Conservation (phyloP, 37 sponge, comb jelly and placozoan species). For the Bolinopsis microptera region DNA sequence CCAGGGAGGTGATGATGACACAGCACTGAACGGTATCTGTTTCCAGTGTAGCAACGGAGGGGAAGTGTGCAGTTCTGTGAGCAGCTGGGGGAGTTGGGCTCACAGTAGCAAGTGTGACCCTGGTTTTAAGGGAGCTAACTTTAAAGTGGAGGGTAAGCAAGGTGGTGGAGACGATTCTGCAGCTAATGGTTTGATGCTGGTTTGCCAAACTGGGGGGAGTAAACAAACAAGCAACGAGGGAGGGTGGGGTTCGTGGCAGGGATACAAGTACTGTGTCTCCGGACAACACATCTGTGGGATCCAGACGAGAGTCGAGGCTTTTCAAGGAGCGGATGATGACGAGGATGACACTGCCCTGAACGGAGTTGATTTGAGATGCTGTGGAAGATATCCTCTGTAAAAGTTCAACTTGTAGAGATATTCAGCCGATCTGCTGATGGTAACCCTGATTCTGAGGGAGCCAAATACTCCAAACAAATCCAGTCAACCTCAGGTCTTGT, state of each 20-base stretch:
- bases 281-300: not conserved
- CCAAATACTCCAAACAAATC: not conserved
- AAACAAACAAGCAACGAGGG: not conserved
- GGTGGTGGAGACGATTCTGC: not conserved
- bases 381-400: not conserved
- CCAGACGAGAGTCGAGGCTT: not conserved
- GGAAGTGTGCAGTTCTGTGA: not conserved
- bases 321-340: not conserved
- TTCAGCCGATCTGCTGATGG: not conserved
- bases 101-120: not conserved
- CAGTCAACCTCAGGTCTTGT: not conserved
- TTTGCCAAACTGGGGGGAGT: not conserved
- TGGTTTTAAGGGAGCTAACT: not conserved
- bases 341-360: not conserved
- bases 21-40: not conserved
- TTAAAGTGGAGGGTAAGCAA: not conserved
- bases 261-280: not conserved
- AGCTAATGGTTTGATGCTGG: not conserved
- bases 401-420: not conserved
- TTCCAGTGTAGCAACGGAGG: not conserved
- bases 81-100: not conserved
- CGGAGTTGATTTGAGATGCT: not conserved
- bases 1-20: not conserved
- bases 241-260: not conserved
- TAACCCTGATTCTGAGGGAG: not conserved